These are phyloP conservation scores for Ceratitis capitata DNA, from an alignment of 1,140 invertebrate genomes.

Conservation along the genomic window DNA sequence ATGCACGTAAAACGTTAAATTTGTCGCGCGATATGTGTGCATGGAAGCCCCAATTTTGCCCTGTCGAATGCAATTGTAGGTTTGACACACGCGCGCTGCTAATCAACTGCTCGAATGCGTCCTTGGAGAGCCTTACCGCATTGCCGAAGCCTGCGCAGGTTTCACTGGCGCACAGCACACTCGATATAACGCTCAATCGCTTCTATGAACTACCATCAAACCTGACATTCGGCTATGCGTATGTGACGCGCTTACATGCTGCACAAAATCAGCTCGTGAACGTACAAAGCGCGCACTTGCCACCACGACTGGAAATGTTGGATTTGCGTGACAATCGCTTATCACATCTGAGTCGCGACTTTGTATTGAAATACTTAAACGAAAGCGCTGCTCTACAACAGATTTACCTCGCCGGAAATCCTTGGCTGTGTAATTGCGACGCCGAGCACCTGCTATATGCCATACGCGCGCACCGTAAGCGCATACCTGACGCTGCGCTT, in stretches of 20 bases:
- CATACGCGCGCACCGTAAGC: conserved; percentile 59
- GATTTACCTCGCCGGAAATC: conserved; percentile 70
- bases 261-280: conserved; percentile 68
- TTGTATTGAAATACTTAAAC: conserved; percentile 48
- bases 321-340: conserved; percentile 49
- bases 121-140: not conserved
- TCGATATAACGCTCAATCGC: not conserved
- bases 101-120: not conserved
- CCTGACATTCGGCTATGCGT: conserved; percentile 56
- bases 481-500: not conserved
- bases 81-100: not conserved
- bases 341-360: not conserved
- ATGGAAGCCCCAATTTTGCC: not conserved
- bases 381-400: conserved; percentile 51
- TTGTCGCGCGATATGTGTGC: not conserved
- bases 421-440: conserved; percentile 72
- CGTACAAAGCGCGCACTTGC: conserved; percentile 56
- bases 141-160: not conserved
- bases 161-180: not conserved
- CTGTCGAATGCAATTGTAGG: not conserved
- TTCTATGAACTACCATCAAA: conserved; percentile 57
- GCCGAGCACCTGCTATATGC: conserved; percentile 68
- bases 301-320: conserved; percentile 61
- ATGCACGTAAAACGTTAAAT: not conserved
- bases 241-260: conserved; percentile 67